phyloP scores from a whole-genome alignment of 2,113 vertebrate genomes.

The Todiramphus chloris region DNA sequence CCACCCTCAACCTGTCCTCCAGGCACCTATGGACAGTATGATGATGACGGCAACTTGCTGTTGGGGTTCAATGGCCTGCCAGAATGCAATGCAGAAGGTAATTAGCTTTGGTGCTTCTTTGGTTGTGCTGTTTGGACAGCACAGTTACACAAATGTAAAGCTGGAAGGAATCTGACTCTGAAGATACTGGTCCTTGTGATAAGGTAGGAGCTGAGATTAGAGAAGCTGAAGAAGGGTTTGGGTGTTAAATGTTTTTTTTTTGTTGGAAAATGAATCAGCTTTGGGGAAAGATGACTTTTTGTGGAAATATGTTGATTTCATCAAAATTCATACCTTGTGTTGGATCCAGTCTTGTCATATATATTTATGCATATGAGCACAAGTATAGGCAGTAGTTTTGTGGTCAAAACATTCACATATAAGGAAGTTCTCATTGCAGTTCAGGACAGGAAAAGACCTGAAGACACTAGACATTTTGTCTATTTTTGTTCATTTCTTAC shows the following conservation, averaged over 20 bases:
- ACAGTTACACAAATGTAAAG: not conserved
- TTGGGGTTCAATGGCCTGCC: conserved; percentile 79
- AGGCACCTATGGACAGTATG: conserved; percentile 81
- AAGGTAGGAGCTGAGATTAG: not conserved
- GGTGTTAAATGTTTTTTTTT: not conserved
- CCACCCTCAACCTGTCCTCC: conserved; percentile 86
- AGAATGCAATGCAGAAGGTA: conserved; percentile 91
- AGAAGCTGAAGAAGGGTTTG: not conserved
- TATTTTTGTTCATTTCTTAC: not conserved
- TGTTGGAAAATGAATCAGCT: not conserved
- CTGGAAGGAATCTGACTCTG: not conserved
- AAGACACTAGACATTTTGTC: not conserved
- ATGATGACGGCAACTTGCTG: conserved; percentile 83
- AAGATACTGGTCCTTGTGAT: not conserved
- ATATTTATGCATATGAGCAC: not conserved
- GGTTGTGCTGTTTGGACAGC: not conserved
- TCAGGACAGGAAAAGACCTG: not conserved
- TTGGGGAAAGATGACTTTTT: not conserved
- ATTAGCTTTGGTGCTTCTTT: not conserved
- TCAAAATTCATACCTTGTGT: not conserved
- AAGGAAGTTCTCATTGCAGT: not conserved
- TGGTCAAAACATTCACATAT: not conserved
- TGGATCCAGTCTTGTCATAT: not conserved
- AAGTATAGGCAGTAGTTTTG: not conserved
- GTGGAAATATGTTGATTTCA: not conserved